phyloP scores from a whole-genome alignment of 2,113 vertebrate species.

The Aix galericulata region DNA sequence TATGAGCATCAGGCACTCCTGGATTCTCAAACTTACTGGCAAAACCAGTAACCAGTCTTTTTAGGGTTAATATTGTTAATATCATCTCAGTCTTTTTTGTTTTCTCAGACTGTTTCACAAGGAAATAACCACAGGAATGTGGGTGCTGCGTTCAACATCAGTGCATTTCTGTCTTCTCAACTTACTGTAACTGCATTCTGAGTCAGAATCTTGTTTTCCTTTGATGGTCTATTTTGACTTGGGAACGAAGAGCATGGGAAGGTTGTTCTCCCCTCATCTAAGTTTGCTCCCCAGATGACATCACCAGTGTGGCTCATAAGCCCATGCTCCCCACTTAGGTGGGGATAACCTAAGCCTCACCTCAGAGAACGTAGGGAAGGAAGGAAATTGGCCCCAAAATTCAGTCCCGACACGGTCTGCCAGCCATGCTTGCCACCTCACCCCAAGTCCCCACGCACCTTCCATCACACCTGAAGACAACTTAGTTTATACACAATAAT shows the following conservation, averaged over 20 bases:
- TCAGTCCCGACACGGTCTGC: background rate
- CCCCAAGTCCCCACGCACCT: background rate
- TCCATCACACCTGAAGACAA: background rate
- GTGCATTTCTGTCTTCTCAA: background rate
- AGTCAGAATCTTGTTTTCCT: background rate
- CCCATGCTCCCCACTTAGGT: background rate
- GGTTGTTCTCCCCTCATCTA: background rate
- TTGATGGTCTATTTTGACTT: background rate
- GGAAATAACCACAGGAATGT: background rate
- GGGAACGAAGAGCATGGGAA: background rate
- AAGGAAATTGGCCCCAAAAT: background rate
- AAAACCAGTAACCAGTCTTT: background rate
- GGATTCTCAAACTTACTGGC: background rate
- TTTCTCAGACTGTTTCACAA: background rate
- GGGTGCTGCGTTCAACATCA: background rate
- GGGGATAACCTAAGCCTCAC: background rate
- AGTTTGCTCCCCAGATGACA: background rate
- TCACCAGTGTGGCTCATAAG: rapidly evolving
- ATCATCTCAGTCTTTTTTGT: background rate
- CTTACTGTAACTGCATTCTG: background rate
- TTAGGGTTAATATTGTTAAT: background rate
- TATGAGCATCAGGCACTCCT: background rate
- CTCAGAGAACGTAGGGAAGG: background rate
- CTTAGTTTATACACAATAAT: background rate
- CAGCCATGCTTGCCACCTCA: background rate